Evolutionary conservation across 2,797 vertebrate genomes (phyloP), one percentile per base, ranked within the genome.

Genomic region (Momotus momota): DNA sequence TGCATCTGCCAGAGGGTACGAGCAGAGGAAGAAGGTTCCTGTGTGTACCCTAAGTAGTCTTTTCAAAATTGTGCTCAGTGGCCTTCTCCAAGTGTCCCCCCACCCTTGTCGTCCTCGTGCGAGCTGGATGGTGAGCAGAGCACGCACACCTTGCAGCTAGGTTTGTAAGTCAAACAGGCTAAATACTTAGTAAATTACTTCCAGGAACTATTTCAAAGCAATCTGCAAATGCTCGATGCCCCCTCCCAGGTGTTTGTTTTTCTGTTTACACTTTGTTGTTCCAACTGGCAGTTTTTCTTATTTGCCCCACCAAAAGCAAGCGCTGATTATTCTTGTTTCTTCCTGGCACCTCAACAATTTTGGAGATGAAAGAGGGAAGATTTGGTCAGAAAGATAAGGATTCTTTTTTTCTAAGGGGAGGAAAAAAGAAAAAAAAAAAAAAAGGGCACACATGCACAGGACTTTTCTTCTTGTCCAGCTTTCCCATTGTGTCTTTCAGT

Each of bases 101-200:
- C 1, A 15, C 26, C 26, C 0, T 11, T 0, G 1, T 16, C 6
- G 0, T 2, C 7, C 54, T 72, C 27, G 31, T 10, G 2, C 9
- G 54, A 65, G 60, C 70, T 79, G 77, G 18, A 35, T 35, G 35
- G 35, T 35, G 22, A 57, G 11, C 58, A 17, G 19, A 45, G 22
- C 20, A 2, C 0, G 0, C 43, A 81, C 14, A 8, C 70, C 48
- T 91, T 60, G 58, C 66, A 57, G 27, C 58, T 79, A 58, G 13
- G 35, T 67, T 75, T 82, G 18, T 43, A 3, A 54, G 58, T 69
- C n/a, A 3, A 35, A 10, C 15, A 66, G 43, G n/a, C 61, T 52
- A 23, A 81, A 54, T 71, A 27, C 38, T 78, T 52, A 23, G 79
- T 64, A 48, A 77, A 54, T 65, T 60, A n/a, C 62, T 92, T 90